Conservation (phyloP, 2,113 vertebrate species). For the Zapornia atra region DNA sequence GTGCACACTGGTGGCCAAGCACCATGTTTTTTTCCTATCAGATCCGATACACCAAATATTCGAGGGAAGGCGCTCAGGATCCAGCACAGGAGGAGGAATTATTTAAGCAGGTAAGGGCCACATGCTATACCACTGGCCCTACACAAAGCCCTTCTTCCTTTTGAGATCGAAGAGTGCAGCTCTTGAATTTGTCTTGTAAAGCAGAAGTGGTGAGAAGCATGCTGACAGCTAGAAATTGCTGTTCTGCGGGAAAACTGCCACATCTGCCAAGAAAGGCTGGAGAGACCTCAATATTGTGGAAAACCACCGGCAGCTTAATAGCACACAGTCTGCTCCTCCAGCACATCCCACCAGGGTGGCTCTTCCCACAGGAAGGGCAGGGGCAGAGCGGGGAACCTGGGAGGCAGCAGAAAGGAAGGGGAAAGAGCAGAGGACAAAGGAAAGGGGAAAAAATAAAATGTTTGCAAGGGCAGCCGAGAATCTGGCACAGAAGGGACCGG, state of each 20-base stretch:
- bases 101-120: background rate
- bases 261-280: conserved; percentile 4
- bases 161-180: background rate
- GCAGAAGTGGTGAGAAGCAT: conserved; percentile 12
- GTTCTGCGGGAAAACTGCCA: conserved; percentile 37
- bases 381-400: background rate
- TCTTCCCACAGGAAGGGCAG: conserved; percentile 1
- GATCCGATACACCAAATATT: background rate
- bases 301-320: conserved; percentile 31
- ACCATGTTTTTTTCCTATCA: background rate
- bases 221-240: conserved; percentile 44
- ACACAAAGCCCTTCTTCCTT: background rate
- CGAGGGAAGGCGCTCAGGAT: background rate
- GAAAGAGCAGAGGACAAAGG: background rate
- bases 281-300: conserved; percentile 14
- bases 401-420: background rate
- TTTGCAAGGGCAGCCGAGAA: background rate
- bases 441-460: background rate
- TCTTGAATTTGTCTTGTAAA: conserved; percentile 55
- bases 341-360: conserved; percentile 12
- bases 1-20: background rate
- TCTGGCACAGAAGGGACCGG: background rate
- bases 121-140: background rate
- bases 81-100: background rate
- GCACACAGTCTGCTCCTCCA: conserved; percentile 3